Evolutionary conservation across 2,888 invertebrate genomes (phyloP).

Genomic region (Pardosa pseudoannulata): DNA sequence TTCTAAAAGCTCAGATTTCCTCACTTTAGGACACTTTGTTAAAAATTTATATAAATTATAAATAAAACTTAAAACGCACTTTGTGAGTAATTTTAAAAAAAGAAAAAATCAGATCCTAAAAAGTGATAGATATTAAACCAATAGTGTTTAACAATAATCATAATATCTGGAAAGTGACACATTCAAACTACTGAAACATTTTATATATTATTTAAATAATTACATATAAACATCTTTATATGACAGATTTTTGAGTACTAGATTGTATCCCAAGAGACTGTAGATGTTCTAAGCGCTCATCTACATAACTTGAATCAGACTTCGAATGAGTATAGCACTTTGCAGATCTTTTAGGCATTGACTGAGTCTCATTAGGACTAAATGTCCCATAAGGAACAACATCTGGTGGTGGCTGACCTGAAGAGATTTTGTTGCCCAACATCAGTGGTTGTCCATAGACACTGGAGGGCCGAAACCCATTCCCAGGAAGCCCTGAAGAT

Average conservation of each 20-base stretch:
- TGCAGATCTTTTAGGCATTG: slow-evolving; percentile 63
- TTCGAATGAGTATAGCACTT: slow-evolving; percentile 65
- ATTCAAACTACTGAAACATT: neutral
- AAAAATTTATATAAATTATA: too few relatives aligned
- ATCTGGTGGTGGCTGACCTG: slow-evolving; percentile 44
- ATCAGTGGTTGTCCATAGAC: slow-evolving; percentile 68
- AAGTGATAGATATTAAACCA: too few relatives aligned
- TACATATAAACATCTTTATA: slow-evolving; percentile 15
- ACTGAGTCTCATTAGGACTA: slow-evolving; percentile 41
- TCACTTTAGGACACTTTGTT: too few relatives aligned
- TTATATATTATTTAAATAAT: slow-evolving; percentile 8
- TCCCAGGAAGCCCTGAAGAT: slow-evolving; percentile 47
- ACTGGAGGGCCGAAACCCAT: slow-evolving; percentile 65
- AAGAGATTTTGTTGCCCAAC: slow-evolving; percentile 10
- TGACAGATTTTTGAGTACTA: slow-evolving; percentile 47
- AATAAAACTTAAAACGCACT: too few relatives aligned
- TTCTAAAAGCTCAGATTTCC: too few relatives aligned
- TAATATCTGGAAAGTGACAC: neutral
- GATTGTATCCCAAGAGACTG: slow-evolving; percentile 36
- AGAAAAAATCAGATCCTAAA: too few relatives aligned
- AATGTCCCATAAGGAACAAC: slow-evolving; percentile 49
- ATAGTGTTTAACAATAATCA: too few relatives aligned
- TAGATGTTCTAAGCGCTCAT: slow-evolving; percentile 40
- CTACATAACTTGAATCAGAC: slow-evolving; percentile 66
- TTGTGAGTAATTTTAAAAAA: too few relatives aligned